Base-by-base conservation (phyloP, 2,888 invertebrate genomes). In the Lepidochrysops patricia region DNA sequence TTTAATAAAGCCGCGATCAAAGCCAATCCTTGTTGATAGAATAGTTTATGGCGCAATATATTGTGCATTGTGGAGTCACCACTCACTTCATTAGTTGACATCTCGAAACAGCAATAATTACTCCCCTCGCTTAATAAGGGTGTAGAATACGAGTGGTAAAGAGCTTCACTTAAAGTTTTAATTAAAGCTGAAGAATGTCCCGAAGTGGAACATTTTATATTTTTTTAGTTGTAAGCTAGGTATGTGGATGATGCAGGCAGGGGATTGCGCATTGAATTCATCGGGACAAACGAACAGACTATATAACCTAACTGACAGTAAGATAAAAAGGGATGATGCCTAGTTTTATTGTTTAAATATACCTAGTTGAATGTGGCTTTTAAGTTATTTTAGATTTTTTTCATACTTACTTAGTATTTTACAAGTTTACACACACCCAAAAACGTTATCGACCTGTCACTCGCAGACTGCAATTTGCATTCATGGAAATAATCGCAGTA, bases 21-120 rank as follows among this genome's bases (percentile, higher is more conserved):
- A 35, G 15, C 13, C 13, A 35, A 35, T 13, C 13, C 35, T 35
- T 13, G 35, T 35, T 35, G n/a, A 13, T 35, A 13, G 5, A 5
- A 37, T 37, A 15, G 37, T 37, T 37, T 15, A 37, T 15, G 37
- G 37, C 37, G 5, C 2, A 15, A 13, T 4, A 15, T 5, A 37
- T 13, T 13, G 15, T 15, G 12, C 6, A 7, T 37, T 15, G 15
- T 37, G 25, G 12, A 13, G 37, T 37, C 6, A 23, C 49, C 15
- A 23, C 49, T 25, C 49, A 25, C 27, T 52, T 52, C 52, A 52
- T 52, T 52, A 52, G 52, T 52, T 49, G 49, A 49, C 23, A 49
- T 49, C 49, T 23, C 25, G n/a, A 25, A 49, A 23, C 37, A 4
- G 49, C 49, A n/a, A 49, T 23, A 23, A 25, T 49, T 52, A 29